phyloP scores from a whole-genome alignment of 2,113 vertebrate species.

The Aleadryas rufinucha region DNA sequence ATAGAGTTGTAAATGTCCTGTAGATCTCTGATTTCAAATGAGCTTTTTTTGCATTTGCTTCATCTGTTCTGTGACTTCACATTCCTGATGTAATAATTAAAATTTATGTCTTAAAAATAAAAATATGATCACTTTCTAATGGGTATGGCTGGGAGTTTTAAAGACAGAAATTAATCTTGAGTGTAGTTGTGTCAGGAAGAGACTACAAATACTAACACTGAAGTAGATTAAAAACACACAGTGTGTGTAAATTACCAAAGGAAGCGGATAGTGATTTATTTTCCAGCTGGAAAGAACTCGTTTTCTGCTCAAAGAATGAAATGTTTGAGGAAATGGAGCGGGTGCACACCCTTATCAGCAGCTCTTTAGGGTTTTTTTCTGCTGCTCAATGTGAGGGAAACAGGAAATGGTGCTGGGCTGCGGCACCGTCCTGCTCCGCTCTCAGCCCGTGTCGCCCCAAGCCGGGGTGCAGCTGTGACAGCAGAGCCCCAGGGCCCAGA shows the following conservation, averaged over 20 bases:
- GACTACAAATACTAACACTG: not conserved
- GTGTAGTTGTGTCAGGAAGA: not conserved
- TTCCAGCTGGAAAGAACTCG: not conserved
- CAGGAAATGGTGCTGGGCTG: not conserved
- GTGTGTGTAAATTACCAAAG: not conserved
- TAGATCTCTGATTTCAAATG: not conserved
- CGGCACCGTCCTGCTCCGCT: not conserved
- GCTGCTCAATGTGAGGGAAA: not conserved
- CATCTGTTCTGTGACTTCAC: not conserved
- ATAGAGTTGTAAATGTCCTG: not conserved
- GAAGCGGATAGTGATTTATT: not conserved
- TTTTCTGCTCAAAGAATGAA: not conserved
- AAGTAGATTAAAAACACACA: not conserved
- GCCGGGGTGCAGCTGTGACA: not conserved
- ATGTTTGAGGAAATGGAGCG: not conserved
- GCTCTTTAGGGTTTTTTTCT: not conserved
- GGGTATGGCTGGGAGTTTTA: not conserved
- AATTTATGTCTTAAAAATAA: not conserved
- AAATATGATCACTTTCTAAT: not conserved
- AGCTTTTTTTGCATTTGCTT: not conserved
- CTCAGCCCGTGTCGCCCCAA: not conserved
- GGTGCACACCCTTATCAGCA: conserved; percentile 8
- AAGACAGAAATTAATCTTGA: not conserved
- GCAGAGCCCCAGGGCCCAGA: not conserved
- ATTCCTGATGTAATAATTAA: not conserved